A percentile compares a stretch with the other conserved stretches of the same genome.
These are phyloP conservation scores for Leptopilina drosophilae DNA, from an alignment of 2,888 invertebrate genomes.

Conservation along the genomic window DNA sequence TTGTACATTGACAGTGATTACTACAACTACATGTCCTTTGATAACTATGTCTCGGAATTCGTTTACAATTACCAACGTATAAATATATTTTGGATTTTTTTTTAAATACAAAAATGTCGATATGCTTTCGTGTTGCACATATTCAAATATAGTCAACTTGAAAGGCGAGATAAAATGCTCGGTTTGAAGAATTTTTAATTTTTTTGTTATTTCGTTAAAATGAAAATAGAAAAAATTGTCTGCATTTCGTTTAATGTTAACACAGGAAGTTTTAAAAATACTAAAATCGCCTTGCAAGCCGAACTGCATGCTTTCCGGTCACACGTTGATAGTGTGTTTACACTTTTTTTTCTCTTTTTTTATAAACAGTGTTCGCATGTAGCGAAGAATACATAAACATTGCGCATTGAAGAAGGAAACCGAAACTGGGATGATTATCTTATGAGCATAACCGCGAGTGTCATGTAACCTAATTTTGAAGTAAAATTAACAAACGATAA, in stretches of 20 bases:
- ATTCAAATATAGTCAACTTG: constrained; percentile 42
- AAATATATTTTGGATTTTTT: constrained; percentile 67
- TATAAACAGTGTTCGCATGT: constrained; percentile 30
- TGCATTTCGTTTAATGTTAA: constrained; percentile 6
- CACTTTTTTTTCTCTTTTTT: constrained; percentile 23
- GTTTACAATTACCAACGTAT: constrained; percentile 62
- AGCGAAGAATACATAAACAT: constrained; percentile 37
- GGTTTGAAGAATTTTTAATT: no score
- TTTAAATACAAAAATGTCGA: constrained; percentile 69
- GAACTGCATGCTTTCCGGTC: constrained; percentile 37
- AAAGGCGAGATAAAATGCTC: constrained; percentile 33
- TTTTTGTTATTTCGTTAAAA: not conserved
- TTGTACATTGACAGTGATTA: constrained; percentile 52
- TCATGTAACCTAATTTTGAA: constrained; percentile 36
- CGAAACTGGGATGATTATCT: constrained; percentile 34
- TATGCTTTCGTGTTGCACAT: constrained; percentile 65
- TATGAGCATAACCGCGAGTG: constrained; percentile 38
- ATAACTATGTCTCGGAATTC: constrained; percentile 36
- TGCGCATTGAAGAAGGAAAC: constrained; percentile 35
- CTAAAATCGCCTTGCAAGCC: constrained; percentile 38
- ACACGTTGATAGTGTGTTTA: constrained; percentile 39
- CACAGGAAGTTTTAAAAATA: constrained; percentile 38
- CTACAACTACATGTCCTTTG: constrained; percentile 46
- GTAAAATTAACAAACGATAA: constrained; percentile 38
- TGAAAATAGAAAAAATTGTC: constrained; percentile 29